Base-by-base conservation (phyloP, 2,888 invertebrate genomes). In the Nesidiocoris tenuis region DNA sequence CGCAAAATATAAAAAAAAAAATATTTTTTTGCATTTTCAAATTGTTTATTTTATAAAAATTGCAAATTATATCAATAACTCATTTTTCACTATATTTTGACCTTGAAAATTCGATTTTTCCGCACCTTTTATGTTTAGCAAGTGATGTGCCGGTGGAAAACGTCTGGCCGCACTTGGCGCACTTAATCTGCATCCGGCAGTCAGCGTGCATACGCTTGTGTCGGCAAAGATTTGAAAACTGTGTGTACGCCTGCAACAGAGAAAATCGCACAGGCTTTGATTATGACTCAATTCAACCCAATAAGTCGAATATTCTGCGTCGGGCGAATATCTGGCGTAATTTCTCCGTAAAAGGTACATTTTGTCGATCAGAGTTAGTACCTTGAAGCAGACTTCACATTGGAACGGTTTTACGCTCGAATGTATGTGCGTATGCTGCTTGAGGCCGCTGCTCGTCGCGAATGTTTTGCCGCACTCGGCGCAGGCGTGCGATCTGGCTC, bases 351-450 rank as follows among this genome's bases (percentile, higher is more conserved):
- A 59, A 61, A 22, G 17, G 18, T 23, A 61, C 39, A 56, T 74
- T 74, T 61, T 74, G 76, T 77, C 74, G 77, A 77, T 79, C 77
- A 76, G 76, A 76, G 76, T 79, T 85, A 83, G 72, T 81, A 90
- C 90, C 88, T 99, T 99, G 83, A 92, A 92, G 87, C 99, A 99
- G 80, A 97, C 95, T 84, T 94, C 94, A 85, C 96, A 96, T 88
- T 92, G 92, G 86, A 98, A 98, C 1, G 98, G 98, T 85, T 99
- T 99, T 80, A 97, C 93, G 83, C 95, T 95, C 82, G 95, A 95
- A 87, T 99, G 98, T 82, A 99, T 99, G 86, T 99, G 98, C 39
- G 96, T 96, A 86, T 99, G 98, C 84, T 99, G 99, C 85, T 99
- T 99, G 74, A 99, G 88, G 56, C 99, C 99, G 80, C 96, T 96